Percentiles rank a stretch among this genome's conserved stretches.
Conservation (phyloP, 2,113 vertebrate species). For the Octodon degus region DNA sequence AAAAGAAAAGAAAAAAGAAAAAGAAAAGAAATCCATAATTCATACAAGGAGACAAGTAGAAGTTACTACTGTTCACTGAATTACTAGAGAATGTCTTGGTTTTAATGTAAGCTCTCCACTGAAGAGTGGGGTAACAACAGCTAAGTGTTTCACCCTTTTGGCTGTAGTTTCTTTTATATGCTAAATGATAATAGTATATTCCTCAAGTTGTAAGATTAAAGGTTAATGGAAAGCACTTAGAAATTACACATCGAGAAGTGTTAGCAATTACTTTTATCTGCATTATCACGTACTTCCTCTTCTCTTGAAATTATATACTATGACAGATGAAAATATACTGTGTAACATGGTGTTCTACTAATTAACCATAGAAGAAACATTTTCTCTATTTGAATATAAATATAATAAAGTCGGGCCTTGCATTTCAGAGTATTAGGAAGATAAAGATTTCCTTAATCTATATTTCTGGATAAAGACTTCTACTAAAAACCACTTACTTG, state of each 20-base stretch:
- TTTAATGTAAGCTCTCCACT: not conserved
- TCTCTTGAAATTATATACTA: not conserved
- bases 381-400: slow-evolving; percentile 1
- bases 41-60: not conserved
- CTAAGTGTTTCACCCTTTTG: not conserved
- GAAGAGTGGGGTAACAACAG: not conserved
- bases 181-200: not conserved
- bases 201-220: not conserved
- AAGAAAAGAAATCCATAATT: not conserved
- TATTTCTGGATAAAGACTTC: not conserved
- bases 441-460: not conserved
- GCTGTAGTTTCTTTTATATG: not conserved
- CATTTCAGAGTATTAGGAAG: not conserved
- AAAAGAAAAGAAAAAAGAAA: too few relatives aligned
- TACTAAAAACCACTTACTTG: slow-evolving; percentile 21
- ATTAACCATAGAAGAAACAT: not conserved
- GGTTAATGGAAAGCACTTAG: not conserved
- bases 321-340: not conserved
- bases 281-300: not conserved
- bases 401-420: not conserved
- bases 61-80: not conserved
- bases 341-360: not conserved
- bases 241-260: not conserved
- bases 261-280: not conserved
- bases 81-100: not conserved